These are phyloP conservation scores for Cristatella mucedo DNA, from an alignment of 2,888 invertebrate species.

Conservation along the genomic window DNA sequence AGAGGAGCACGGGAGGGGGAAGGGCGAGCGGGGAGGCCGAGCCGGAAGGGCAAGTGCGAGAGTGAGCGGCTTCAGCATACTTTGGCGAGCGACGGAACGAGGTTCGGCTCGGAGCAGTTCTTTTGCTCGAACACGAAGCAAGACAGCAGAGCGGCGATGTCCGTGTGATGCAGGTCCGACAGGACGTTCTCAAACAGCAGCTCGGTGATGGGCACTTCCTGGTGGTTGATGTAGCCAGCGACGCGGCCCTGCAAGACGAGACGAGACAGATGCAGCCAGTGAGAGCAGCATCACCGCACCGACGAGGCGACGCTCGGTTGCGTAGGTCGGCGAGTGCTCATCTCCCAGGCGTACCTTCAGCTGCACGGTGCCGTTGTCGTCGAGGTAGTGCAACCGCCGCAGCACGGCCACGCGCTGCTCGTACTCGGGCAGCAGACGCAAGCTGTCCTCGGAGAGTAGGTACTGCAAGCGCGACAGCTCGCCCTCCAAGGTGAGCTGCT, in stretches of 20 bases:
- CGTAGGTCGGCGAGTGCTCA: too few species aligned
- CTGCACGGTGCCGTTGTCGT: slow-evolving; percentile 50
- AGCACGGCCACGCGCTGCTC: slow-evolving; percentile 51
- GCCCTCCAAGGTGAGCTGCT: slow-evolving; percentile 32
- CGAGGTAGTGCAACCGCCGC: slow-evolving; percentile 58
- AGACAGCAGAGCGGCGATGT: slow-evolving; percentile 83
- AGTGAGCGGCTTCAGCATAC: too few species aligned
- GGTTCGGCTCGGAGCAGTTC: slow-evolving; percentile 42
- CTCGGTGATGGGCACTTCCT: slow-evolving; percentile 75
- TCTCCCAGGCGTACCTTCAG: slow-evolving; percentile 23
- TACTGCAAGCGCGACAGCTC: slow-evolving; percentile 58
- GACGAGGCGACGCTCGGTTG: too few species aligned
- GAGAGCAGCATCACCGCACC: background rate
- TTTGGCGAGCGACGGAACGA: slow-evolving; percentile 47
- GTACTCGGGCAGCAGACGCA: slow-evolving; percentile 77
- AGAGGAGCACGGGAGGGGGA: too few species aligned
- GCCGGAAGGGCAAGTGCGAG: background rate
- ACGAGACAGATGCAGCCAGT: too few species aligned
- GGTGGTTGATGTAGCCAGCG: slow-evolving; percentile 66
- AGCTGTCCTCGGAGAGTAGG: slow-evolving; percentile 63
- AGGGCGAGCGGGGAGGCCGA: background rate
- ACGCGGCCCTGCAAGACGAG: slow-evolving; percentile 59
- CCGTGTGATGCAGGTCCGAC: slow-evolving; percentile 65
- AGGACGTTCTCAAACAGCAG: slow-evolving; percentile 76
- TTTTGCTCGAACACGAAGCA: slow-evolving; percentile 79